These are phyloP conservation scores for Pollachius pollachius DNA, from an alignment of 2,113 vertebrate genomes.

Conservation along the genomic window DNA sequence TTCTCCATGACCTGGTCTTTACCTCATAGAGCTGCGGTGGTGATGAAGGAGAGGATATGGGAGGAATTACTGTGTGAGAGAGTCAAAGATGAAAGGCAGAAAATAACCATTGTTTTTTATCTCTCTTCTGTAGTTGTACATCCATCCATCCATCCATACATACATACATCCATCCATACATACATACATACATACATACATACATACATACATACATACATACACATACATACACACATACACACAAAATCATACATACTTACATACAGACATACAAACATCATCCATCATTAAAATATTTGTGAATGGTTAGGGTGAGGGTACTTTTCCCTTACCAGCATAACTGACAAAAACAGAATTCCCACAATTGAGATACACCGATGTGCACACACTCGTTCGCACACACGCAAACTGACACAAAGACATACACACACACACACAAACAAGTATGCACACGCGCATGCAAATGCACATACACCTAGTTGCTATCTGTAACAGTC, in stretches of 20 bases:
- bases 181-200: neutral
- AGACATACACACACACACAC: neutral
- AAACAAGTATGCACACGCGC: neutral
- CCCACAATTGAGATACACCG: too few species aligned
- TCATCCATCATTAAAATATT: neutral
- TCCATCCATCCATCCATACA: neutral
- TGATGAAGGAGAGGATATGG: too few species aligned
- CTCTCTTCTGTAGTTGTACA: neutral
- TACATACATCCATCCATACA: slow-evolving; percentile 17
- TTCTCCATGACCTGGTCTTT: too few species aligned
- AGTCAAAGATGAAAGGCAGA: too few species aligned
- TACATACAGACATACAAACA: neutral
- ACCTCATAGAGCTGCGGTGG: too few species aligned
- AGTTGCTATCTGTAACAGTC: neutral
- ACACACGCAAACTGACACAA: too few species aligned
- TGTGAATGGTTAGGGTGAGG: too few species aligned
- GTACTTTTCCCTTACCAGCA: too few species aligned
- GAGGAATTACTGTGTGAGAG: too few species aligned
- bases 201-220: neutral
- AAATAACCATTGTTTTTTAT: too few species aligned
- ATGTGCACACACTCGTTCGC: too few species aligned
- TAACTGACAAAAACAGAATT: too few species aligned
- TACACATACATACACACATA: neutral
- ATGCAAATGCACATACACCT: neutral
- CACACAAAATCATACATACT: neutral